Evolutionary conservation across 1,140 invertebrate species (phyloP).

Genomic region (Aphelenchoides avenae): DNA sequence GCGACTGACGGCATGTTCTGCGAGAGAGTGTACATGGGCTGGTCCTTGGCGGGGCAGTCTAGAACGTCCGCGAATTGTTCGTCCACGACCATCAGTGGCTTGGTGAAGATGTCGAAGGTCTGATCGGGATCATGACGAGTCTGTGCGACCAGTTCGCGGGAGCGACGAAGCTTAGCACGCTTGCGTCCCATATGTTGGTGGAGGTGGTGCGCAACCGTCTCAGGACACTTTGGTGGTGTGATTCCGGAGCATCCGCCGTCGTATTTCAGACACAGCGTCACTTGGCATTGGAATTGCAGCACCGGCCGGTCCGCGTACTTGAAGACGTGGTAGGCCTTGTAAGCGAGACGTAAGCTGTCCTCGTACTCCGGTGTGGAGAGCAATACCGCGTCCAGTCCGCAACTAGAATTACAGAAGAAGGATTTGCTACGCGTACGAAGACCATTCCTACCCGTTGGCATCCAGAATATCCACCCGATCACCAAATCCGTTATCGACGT

Average conservation of each 20-base stretch:
- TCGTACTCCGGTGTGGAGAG: conserved; percentile 57
- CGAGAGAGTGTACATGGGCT: neutral
- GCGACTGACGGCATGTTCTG: neutral
- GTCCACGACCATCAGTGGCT: conserved; percentile 49
- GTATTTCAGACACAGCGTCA: conserved; percentile 57
- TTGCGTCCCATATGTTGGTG: conserved; percentile 9
- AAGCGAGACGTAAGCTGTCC: conserved; percentile 42
- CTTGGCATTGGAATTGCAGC: conserved; percentile 59
- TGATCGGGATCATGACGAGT: conserved; percentile 24
- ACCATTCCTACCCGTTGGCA: conserved; percentile 39
- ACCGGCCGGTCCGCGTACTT: conserved; percentile 58
- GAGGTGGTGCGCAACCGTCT: conserved; percentile 40
- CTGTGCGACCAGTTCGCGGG: conserved; percentile 3
- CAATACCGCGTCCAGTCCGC: conserved; percentile 51
- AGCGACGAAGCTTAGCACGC: conserved; percentile 5
- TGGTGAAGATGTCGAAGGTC: conserved; percentile 46
- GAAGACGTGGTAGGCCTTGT: conserved; percentile 56
- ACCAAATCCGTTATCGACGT: conserved; percentile 56
- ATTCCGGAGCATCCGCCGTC: conserved; percentile 55
- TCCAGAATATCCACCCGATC: conserved; percentile 55
- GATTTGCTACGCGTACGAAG: neutral
- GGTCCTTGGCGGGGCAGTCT: conserved; percentile 26
- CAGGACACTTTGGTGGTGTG: conserved; percentile 54
- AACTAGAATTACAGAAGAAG: conserved; percentile 30
- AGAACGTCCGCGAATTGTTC: conserved; percentile 42